A percentile compares a stretch with the other conserved stretches of the same genome.
These are phyloP conservation scores for Trididemnum clinides DNA, from an alignment of 23 tunicate species.

Conservation along the genomic window DNA sequence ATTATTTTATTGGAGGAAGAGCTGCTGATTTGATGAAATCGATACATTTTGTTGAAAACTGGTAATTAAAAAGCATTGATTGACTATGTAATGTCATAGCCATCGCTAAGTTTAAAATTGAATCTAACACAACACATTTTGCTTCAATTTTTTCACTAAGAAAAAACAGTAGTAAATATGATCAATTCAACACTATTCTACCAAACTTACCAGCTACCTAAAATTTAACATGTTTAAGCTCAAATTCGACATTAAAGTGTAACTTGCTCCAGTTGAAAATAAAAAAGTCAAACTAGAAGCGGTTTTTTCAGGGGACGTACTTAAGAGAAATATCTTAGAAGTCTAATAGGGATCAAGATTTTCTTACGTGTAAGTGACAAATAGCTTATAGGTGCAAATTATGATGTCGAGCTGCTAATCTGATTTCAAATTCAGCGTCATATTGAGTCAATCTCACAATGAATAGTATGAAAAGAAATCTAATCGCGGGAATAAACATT, in stretches of 20 bases:
- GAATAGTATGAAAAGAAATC: not conserved
- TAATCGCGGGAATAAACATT: not conserved
- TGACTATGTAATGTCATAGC: not conserved
- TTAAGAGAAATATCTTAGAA: not conserved
- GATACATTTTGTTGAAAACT: not conserved
- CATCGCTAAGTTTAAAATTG: not conserved
- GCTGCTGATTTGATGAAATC: not conserved
- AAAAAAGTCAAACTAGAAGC: not conserved
- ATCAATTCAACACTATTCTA: conserved; percentile 10
- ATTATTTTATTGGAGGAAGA: not conserved
- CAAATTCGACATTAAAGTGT: not conserved
- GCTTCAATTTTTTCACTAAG: not conserved
- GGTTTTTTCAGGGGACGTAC: not conserved
- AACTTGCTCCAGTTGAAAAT: not conserved
- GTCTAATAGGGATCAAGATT: no score
- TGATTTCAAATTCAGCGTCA: not conserved
- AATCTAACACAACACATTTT: not conserved
- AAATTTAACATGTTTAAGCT: not conserved
- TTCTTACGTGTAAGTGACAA: not conserved
- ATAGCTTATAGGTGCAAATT: not conserved
- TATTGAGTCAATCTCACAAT: not conserved
- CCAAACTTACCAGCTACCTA: not conserved
- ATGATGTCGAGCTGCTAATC: no score
- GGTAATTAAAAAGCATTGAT: not conserved
- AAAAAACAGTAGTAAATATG: not conserved